Percentiles rank a stretch among this genome's conserved stretches.
Conservation (phyloP, 2,888 invertebrate species). For the Dicycla oo region DNA sequence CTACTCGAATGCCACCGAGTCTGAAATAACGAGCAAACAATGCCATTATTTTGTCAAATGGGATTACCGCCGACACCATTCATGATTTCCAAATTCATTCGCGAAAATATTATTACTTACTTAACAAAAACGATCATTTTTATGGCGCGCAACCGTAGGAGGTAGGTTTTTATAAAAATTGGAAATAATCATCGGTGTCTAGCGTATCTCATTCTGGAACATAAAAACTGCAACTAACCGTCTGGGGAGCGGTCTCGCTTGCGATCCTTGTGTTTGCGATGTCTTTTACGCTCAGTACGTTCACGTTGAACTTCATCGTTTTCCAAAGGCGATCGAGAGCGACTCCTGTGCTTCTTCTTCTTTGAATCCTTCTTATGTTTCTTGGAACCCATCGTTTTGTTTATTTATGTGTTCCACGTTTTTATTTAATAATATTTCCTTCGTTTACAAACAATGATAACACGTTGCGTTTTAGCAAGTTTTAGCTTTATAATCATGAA, state of each 20-base stretch:
- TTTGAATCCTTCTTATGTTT: slow-evolving; percentile 93
- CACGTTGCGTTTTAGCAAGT: slow-evolving; percentile 17
- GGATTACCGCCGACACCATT: slow-evolving; percentile 73
- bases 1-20: slow-evolving; percentile 84
- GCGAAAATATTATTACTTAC: slow-evolving; percentile 2
- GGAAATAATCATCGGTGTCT: slow-evolving; percentile 76
- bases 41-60: slow-evolving; percentile 88
- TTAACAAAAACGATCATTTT: not conserved
- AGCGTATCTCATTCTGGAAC: slow-evolving; percentile 69
- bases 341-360: slow-evolving; percentile 92
- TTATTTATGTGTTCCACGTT: not conserved
- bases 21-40: slow-evolving; percentile 90
- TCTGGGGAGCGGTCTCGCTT: slow-evolving; percentile 90
- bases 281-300: slow-evolving; percentile 80
- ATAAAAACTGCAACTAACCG: slow-evolving; percentile 84
- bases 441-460: slow-evolving; percentile 44
- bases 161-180: not conserved
- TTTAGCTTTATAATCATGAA: no score
- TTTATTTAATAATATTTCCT: slow-evolving; percentile 16
- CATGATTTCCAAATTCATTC: slow-evolving; percentile 70
- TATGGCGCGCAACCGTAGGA: no score
- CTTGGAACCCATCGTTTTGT: slow-evolving; percentile 92
- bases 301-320: slow-evolving; percentile 88
- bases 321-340: slow-evolving; percentile 90
- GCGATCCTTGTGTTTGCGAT: slow-evolving; percentile 90